Base-by-base conservation (phyloP, 2,797 vertebrate species). In the Aeoliscus strigatus region DNA sequence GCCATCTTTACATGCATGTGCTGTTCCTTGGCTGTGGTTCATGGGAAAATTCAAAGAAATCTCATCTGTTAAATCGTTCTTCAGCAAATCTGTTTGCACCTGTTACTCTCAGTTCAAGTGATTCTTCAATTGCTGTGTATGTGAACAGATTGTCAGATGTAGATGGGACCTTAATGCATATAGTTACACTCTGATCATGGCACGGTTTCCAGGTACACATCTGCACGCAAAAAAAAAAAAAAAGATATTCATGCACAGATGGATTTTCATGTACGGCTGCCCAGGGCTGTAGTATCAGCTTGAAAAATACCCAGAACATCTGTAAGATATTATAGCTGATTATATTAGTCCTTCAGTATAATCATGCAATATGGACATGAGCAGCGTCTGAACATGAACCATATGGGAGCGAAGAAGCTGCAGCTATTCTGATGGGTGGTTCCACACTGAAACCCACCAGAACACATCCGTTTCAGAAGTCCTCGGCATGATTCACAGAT, bases 291-390 rank as follows among this genome's bases (percentile, higher is more conserved):
- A 65, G 71, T 62, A 64, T 75, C 78, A 74, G 67, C 73, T 84
- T 79, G 74, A 77, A 81, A 80, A 78, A 79, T 72, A 80, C 64
- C 57, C 73, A 45, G 56, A 79, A 79, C 83, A 87, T 85, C 85
- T 87, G 83, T 69, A 80, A 84, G 68, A 42, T 68, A 86, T 85
- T 84, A 84, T 10, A 47, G 54, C 64, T 86, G 79, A 87, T 84
- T 87, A 86, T 79, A 56, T 67, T 53, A 60, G 68, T 80, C 70
- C 69, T 77, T 68, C 71, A 60, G 37, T 14, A 66, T 68, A 85
- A 79, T 84, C 82, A 81, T 80, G 70, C 74, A 70, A 55, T 72
- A 73, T 72, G 64, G 73, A 67, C 53, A 60, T 65, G 64, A 79
- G 66, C 25, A 39, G 66, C 57, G 55, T 61, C 30, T 64, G 60